These are phyloP conservation scores for Notechis scutatus DNA, from an alignment of 2,113 vertebrate species.

Conservation along the genomic window DNA sequence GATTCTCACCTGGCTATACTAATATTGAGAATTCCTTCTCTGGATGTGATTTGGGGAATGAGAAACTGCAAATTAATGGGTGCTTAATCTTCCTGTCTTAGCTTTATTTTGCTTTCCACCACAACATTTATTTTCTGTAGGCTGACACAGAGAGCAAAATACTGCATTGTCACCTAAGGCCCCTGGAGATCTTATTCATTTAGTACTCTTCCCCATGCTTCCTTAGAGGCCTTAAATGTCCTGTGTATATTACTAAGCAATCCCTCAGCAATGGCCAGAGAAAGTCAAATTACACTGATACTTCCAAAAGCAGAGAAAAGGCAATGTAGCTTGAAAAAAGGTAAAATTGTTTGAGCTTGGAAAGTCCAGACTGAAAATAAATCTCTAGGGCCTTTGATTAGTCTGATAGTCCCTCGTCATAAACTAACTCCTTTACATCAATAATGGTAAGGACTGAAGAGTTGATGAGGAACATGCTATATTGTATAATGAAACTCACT, in stretches of 20 bases:
- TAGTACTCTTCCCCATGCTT: neutral
- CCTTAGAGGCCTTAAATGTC: neutral
- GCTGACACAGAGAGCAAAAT: neutral
- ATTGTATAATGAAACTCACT: neutral
- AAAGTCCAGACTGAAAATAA: neutral
- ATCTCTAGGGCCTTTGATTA: neutral
- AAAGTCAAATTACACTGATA: neutral
- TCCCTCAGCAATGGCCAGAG: neutral
- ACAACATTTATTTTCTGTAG: neutral
- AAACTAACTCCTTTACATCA: neutral
- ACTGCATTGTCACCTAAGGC: neutral
- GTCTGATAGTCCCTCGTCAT: slow-evolving; percentile 10
- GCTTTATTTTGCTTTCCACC: neutral
- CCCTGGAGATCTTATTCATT: neutral
- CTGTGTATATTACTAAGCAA: neutral
- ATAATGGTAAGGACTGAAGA: neutral
- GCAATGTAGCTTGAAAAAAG: neutral
- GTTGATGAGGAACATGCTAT: neutral
- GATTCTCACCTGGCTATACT: neutral
- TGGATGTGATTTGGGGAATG: neutral
- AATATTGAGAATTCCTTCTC: neutral
- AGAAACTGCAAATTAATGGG: neutral
- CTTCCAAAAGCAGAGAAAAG: neutral
- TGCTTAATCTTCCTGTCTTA: neutral
- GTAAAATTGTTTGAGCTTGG: neutral